A percentile compares a stretch with the other conserved stretches of the same genome.
These are phyloP conservation scores for Numenius arquata DNA, from an alignment of 2,113 vertebrate species.

Conservation along the genomic window DNA sequence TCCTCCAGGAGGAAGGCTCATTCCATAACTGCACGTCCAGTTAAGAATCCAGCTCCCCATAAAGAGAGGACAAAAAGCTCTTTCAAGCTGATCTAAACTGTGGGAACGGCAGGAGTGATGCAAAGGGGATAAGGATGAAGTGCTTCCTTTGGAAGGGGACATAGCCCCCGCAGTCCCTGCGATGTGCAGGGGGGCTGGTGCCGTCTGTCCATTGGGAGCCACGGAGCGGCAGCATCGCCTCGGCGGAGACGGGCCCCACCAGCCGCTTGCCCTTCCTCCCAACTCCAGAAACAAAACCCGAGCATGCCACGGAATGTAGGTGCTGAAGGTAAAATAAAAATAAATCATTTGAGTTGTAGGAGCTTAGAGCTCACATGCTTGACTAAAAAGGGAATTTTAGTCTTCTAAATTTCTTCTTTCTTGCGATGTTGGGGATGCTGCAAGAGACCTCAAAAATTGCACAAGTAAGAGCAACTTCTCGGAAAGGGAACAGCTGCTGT, in stretches of 20 bases:
- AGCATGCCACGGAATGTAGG: rapidly evolving
- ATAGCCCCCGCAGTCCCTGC: rapidly evolving
- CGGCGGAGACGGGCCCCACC: rapidly evolving
- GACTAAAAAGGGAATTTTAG: neutral
- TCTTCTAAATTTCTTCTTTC: no score
- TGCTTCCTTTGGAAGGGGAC: rapidly evolving
- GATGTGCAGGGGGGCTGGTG: neutral
- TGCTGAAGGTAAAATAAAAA: rapidly evolving
- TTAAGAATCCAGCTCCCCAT: rapidly evolving
- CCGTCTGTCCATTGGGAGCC: rapidly evolving
- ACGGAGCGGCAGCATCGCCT: neutral
- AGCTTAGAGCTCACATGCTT: neutral
- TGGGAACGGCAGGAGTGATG: rapidly evolving
- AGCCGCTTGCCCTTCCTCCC: neutral
- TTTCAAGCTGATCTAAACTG: rapidly evolving
- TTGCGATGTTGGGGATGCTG: rapidly evolving
- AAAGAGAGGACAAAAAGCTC: rapidly evolving
- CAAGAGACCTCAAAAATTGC: rapidly evolving
- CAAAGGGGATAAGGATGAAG: rapidly evolving
- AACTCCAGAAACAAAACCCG: rapidly evolving
- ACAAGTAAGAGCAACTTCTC: neutral
- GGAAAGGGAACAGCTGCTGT: neutral
- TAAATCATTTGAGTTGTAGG: rapidly evolving
- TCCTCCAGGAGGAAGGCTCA: rapidly evolving
- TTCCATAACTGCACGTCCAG: neutral